Evolutionary conservation across 2,113 vertebrate species (phyloP).

Genomic region (Daubentonia madagascariensis): DNA sequence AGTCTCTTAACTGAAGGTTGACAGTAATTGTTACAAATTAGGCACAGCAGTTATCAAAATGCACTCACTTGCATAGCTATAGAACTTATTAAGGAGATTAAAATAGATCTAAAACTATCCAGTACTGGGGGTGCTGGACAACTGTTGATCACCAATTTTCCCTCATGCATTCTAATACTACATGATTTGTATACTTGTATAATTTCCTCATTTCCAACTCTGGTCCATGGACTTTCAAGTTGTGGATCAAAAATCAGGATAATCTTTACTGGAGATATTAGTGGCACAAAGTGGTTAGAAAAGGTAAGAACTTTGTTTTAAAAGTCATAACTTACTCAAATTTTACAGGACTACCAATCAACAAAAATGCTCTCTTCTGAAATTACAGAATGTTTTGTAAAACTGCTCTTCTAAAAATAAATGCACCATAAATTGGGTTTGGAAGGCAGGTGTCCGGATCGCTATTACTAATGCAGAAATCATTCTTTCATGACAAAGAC

Average conservation of each 20-base stretch:
- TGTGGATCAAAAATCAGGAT: constrained; percentile 56
- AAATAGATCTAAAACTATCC: constrained; percentile 88
- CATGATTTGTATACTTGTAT: constrained; percentile 45
- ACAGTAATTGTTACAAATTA: constrained; percentile 96
- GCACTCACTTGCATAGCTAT: constrained; percentile 90
- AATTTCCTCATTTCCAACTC: constrained; percentile 76
- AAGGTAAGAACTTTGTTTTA: constrained; percentile 65
- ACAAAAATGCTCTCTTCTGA: constrained; percentile 58
- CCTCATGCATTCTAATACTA: constrained; percentile 31
- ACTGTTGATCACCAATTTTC: constrained; percentile 84
- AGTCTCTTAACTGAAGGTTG: constrained; percentile 91
- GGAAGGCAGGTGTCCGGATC: neutral
- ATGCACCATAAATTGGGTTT: neutral
- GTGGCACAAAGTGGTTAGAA: constrained; percentile 35
- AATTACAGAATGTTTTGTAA: constrained; percentile 54
- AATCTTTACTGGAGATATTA: constrained; percentile 53
- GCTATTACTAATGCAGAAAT: constrained; percentile 46
- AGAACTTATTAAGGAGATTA: constrained; percentile 90
- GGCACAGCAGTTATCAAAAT: constrained; percentile 90
- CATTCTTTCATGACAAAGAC: constrained; percentile 62
- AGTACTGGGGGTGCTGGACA: constrained; percentile 81
- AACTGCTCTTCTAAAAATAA: constrained; percentile 57
- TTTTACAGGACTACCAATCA: constrained; percentile 46
- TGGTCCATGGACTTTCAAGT: constrained; percentile 61
- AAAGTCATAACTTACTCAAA: constrained; percentile 59